phyloP scores from a whole-genome alignment of 2,113 vertebrate genomes.

The Tragulus kanchil region DNA sequence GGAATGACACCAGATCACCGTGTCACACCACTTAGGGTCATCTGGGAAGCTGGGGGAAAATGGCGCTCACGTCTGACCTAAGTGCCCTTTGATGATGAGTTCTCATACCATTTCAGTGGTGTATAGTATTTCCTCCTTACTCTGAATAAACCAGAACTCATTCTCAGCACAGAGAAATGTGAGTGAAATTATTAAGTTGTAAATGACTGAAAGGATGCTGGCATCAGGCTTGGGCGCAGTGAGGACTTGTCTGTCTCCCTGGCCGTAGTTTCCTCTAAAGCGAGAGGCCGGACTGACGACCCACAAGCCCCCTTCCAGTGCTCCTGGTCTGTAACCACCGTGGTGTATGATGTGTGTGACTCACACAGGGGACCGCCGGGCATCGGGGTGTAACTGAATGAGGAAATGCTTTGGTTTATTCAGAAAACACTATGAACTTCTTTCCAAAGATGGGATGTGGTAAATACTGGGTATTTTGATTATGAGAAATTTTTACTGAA shows the following conservation, averaged over 20 bases:
- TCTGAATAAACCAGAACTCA: conserved; percentile 55
- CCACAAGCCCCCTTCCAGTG: too few species aligned
- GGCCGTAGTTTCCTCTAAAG: background rate
- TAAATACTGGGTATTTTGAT: conserved; percentile 79
- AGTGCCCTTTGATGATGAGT: conserved; percentile 82
- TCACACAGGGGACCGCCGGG: background rate
- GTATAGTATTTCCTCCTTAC: background rate
- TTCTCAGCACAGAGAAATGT: conserved; percentile 57
- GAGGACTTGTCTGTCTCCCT: background rate
- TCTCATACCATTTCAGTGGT: background rate
- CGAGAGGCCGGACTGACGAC: background rate
- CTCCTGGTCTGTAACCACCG: background rate
- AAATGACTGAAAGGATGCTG: background rate
- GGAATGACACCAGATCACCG: background rate
- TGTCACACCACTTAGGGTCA: background rate
- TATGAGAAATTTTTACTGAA: conserved; percentile 83
- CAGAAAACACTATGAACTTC: conserved; percentile 64
- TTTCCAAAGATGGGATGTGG: conserved; percentile 81
- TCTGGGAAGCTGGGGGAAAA: background rate
- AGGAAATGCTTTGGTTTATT: conserved; percentile 70
- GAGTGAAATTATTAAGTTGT: background rate
- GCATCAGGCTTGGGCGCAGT: background rate
- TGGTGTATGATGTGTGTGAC: conserved; percentile 5
- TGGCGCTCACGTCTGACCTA: conserved; percentile 57
- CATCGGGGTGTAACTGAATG: conserved; percentile 57